phyloP scores from a whole-genome alignment of 2,113 vertebrate genomes.

The Polypterus bichir region DNA sequence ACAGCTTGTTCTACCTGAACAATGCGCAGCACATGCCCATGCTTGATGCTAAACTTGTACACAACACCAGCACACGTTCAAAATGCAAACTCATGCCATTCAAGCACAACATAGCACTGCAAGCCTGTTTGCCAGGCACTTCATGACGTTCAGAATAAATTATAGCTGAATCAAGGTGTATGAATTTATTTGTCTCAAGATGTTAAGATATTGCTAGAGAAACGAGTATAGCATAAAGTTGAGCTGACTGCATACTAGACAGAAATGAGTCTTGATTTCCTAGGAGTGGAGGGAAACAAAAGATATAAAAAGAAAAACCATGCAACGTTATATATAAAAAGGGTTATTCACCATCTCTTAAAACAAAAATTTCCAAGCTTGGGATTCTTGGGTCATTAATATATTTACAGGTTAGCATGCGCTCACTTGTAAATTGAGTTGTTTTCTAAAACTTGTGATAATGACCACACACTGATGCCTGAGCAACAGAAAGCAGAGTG shows the following conservation, averaged over 20 bases:
- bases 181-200: not conserved
- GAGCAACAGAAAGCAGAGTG: too few species aligned
- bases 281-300: not conserved
- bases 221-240: not conserved
- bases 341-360: not conserved
- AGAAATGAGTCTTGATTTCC: not conserved
- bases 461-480: too few species aligned
- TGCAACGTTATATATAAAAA: not conserved
- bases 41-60: not conserved
- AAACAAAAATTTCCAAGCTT: not conserved
- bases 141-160: not conserved
- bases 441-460: too few species aligned
- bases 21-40: slow-evolving; percentile 13
- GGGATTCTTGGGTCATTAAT: too few species aligned
- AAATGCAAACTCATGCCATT: slow-evolving; percentile 27
- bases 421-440: too few species aligned
- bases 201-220: not conserved
- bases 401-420: too few species aligned
- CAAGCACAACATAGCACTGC: slow-evolving; percentile 18
- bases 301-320: not conserved
- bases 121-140: not conserved
- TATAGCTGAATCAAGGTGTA: not conserved
- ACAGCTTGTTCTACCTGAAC: not conserved
- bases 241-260: not conserved
- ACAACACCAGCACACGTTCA: slow-evolving; percentile 12